Conservation (phyloP, 2,797 vertebrate species). For the Leontocebus nigricollis region DNA sequence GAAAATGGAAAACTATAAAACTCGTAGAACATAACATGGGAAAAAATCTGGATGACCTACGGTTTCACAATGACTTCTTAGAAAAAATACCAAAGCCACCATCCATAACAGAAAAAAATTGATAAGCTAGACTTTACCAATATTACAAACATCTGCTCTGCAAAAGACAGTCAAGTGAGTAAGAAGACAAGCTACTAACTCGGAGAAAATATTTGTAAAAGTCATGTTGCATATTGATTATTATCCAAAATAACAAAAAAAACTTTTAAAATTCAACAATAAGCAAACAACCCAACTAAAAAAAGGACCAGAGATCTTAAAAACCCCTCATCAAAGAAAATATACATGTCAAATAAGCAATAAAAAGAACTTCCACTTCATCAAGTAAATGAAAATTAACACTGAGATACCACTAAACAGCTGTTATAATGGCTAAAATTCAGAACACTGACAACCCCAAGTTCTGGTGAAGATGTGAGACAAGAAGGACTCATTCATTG, state of each 20-base stretch:
- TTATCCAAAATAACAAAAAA: background rate
- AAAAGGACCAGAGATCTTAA: background rate
- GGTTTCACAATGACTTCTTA: background rate
- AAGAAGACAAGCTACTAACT: background rate
- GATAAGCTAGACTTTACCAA: background rate
- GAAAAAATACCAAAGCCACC: background rate
- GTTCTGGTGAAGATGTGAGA: background rate
- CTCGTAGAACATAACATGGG: background rate
- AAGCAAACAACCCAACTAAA: background rate
- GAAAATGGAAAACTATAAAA: background rate
- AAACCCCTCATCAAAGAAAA: background rate
- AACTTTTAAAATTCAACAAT: background rate
- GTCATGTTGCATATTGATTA: background rate
- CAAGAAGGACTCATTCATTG: background rate
- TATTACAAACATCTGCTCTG: background rate
- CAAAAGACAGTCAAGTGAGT: background rate
- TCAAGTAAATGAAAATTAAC: background rate
- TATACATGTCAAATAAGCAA: background rate
- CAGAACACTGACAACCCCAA: background rate
- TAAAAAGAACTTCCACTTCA: background rate
- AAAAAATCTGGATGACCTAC: background rate
- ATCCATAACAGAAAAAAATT: background rate
- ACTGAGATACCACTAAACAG: background rate
- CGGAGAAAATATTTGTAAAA: background rate
- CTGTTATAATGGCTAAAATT: background rate